Conservation (phyloP, 2,113 vertebrate species). For the Gorilla gorilla region DNA sequence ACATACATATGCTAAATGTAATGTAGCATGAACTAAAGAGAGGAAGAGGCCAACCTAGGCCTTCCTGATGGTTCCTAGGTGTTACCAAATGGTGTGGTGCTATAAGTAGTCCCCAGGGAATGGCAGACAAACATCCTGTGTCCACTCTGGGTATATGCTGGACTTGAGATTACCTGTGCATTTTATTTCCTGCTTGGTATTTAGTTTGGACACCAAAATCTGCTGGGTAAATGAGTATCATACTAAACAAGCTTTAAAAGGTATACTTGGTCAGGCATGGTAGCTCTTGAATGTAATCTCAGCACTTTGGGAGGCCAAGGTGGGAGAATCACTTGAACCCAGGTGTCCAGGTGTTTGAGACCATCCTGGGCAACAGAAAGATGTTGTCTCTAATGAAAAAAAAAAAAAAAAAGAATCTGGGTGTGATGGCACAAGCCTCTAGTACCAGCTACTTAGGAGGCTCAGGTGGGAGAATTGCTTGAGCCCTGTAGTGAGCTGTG, state of each 20-base stretch:
- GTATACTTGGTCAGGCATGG: background rate
- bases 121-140: background rate
- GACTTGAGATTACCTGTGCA: background rate
- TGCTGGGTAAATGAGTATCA: background rate
- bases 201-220: constrained; percentile 8
- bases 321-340: background rate
- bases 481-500: too few species aligned
- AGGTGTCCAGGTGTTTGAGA: background rate
- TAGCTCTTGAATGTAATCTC: background rate
- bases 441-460: background rate
- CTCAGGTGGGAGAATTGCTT: background rate
- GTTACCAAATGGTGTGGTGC: background rate
- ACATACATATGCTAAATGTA: background rate
- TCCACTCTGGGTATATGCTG: background rate
- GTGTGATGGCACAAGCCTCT: background rate
- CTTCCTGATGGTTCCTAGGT: background rate
- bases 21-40: background rate
- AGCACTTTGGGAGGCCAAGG: background rate
- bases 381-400: background rate
- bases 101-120: too few species aligned
- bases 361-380: background rate
- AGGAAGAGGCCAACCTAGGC: background rate
- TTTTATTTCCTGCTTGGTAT: background rate
- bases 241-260: background rate
- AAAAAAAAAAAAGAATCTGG: background rate